Conservation (phyloP, 2,888 invertebrate species). For the Archips xylosteana region DNA sequence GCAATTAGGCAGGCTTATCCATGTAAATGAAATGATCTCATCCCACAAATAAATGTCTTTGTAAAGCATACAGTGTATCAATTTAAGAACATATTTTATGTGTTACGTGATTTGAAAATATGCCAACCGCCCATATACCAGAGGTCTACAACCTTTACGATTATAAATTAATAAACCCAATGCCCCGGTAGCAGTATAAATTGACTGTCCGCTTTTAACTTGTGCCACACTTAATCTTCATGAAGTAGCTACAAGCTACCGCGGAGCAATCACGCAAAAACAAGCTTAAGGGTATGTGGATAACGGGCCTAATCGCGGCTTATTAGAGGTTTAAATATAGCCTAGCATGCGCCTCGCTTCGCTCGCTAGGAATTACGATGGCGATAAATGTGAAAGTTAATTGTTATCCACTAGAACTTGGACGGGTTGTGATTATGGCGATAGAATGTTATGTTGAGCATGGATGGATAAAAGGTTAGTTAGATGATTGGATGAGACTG, state of each 20-base stretch:
- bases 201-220: background rate
- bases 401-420: conserved; percentile 20
- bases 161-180: no score
- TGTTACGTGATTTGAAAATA: no score
- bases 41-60: no score
- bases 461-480: background rate
- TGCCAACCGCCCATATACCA: background rate
- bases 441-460: background rate
- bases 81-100: no score
- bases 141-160: no score
- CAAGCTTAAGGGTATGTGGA: conserved; percentile 54
- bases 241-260: conserved; percentile 44
- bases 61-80: no score
- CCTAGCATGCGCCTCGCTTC: conserved; percentile 8
- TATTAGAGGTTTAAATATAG: conserved; percentile 43
- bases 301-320: conserved; percentile 53
- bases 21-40: no score
- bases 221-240: conserved; percentile 19
- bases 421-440: background rate
- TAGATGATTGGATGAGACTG: background rate
- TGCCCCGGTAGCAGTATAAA: background rate
- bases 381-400: conserved; percentile 40
- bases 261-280: conserved; percentile 54
- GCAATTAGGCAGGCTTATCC: no score
- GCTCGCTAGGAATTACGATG: conserved; percentile 31